These are phyloP conservation scores for Alentia gelatinosa DNA, from an alignment of 2,888 invertebrate species.

Conservation along the genomic window DNA sequence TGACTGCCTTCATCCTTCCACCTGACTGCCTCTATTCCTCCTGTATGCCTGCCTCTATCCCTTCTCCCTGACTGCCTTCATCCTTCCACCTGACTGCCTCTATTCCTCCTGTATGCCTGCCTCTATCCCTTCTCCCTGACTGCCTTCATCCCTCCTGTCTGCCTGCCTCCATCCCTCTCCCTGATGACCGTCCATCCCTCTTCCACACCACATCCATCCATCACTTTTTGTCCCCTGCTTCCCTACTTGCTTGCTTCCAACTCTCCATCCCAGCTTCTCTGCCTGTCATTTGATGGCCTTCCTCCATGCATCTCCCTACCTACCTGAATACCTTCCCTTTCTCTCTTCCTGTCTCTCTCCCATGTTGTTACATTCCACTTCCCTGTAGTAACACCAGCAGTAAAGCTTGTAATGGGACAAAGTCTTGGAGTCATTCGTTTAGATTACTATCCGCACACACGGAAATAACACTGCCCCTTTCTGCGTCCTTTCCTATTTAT, in stretches of 20 bases:
- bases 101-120: too few relatives aligned
- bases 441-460: too few relatives aligned
- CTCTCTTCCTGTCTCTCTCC: not conserved
- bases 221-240: not conserved
- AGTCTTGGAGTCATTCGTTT: too few relatives aligned
- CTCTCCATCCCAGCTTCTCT: not conserved
- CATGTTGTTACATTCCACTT: not conserved
- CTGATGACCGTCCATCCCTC: not conserved
- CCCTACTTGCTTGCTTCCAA: not conserved
- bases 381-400: too few relatives aligned
- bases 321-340: not conserved
- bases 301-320: not conserved
- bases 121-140: not conserved
- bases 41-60: too few relatives aligned
- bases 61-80: too few relatives aligned
- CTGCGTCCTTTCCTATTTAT: too few relatives aligned
- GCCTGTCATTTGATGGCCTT: not conserved
- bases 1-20: too few relatives aligned
- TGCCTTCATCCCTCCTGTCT: not conserved
- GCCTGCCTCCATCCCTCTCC: not conserved
- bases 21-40: too few relatives aligned
- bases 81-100: too few relatives aligned
- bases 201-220: not conserved
- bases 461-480: too few relatives aligned
- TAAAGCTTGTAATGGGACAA: too few relatives aligned